Conservation (phyloP, 1,140 invertebrate genomes). For the Apocrypta bakeri region DNA sequence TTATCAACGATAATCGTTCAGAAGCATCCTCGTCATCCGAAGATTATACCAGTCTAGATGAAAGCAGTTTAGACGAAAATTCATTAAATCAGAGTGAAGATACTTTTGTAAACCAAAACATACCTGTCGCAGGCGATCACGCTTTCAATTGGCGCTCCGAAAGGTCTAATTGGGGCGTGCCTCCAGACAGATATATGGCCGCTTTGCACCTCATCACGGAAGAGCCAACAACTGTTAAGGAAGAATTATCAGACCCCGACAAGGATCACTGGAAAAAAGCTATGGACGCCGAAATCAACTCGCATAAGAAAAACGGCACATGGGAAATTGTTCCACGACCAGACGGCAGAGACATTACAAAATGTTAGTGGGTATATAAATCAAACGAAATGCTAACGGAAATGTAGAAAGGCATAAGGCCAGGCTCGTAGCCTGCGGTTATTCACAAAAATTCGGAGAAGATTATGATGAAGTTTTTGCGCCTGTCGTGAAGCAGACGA, state of each 20-base stretch:
- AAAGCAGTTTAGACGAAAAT: background rate
- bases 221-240: conserved; percentile 51
- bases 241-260: conserved; percentile 33
- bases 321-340: conserved; percentile 58
- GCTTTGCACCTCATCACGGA: conserved; percentile 27
- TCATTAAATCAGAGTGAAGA: background rate
- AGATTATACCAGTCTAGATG: background rate
- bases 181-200: background rate
- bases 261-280: conserved; percentile 59
- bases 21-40: background rate
- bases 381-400: background rate
- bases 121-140: background rate
- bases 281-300: conserved; percentile 61
- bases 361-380: conserved; percentile 51
- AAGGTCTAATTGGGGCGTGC: conserved; percentile 16
- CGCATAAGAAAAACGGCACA: conserved; percentile 60
- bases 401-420: conserved; percentile 51
- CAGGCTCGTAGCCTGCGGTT: conserved; percentile 68
- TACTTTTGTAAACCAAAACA: background rate
- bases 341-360: conserved; percentile 47
- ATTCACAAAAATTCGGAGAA: conserved; percentile 59
- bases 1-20: background rate
- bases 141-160: background rate
- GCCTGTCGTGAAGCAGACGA: conserved; percentile 40
- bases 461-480: conserved; percentile 62